Evolutionary conservation across 2,797 vertebrate species (phyloP), one percentile per base, ranked within the genome.

Genomic region (Eulemur albifrons): DNA sequence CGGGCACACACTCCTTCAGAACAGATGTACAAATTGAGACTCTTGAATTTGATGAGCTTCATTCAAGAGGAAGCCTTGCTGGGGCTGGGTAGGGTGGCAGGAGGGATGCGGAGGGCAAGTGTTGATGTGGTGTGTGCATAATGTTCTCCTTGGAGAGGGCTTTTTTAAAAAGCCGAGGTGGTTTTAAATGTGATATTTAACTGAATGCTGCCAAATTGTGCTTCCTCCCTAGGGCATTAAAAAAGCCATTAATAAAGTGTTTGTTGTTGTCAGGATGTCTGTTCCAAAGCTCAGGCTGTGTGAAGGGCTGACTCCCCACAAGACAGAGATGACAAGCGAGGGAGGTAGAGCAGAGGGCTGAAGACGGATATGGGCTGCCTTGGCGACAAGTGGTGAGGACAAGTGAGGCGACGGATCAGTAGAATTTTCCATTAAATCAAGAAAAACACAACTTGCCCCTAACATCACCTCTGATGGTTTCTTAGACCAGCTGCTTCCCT

Each of bases 401-500:
- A 93, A 90, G 95, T 21, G 96, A 97, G 93, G 96, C 82, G 38
- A 98, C 35, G 94, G 98, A 98, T 98, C 98, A 97, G 97, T 98
- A 97, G 97, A 98, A 98, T 98, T 97, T 98, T 98, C 98, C 98
- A 99, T 99, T 98, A 98, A 98, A 98, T 97, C 97, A 98, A 96
- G 98, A 98, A 98, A 98, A 98, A 97, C 98, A 97, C 97, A 98
- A 97, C 98, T 98, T 98, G 98, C 98, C 98, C 98, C 98, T 97
- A 98, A 98, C 97, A 96, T 98, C 98, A 98, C 98, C 98, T 99
- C 98, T 98, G 98, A 98, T 98, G 97, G 98, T 97, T 98, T 98
- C 98, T 98, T 97, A 98, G 98, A 98, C 98, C 99, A 99, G 99
- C 98, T 99, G 99, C 98, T 98, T 98, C 98, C 95, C 96, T 18